These are phyloP conservation scores for Scaptomyza polygonia DNA, from an alignment of 2,888 invertebrate species.

Conservation along the genomic window DNA sequence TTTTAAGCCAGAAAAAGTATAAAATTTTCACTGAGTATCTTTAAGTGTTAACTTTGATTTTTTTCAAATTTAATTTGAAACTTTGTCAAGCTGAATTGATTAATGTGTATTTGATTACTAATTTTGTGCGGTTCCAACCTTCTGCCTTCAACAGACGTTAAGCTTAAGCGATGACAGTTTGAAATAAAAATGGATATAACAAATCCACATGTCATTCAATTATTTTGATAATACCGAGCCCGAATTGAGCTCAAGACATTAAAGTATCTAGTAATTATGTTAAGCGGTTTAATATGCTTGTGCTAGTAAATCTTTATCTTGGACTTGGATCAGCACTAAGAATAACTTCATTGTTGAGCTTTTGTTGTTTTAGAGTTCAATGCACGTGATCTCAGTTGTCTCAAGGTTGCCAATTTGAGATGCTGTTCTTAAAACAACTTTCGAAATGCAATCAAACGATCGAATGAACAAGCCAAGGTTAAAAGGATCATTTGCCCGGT, in stretches of 20 bases:
- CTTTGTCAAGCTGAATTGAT: slow-evolving; percentile 62
- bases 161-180: slow-evolving; percentile 15
- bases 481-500: slow-evolving; percentile 30
- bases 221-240: slow-evolving; percentile 16
- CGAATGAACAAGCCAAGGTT: slow-evolving; percentile 58
- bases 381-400: slow-evolving; percentile 36
- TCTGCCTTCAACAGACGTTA: slow-evolving; percentile 31
- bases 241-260: slow-evolving; percentile 23
- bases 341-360: slow-evolving; percentile 14
- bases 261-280: slow-evolving; percentile 21
- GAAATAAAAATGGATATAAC: neutral
- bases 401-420: slow-evolving; percentile 61
- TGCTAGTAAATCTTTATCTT: slow-evolving; percentile 24
- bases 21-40: neutral
- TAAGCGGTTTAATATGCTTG: slow-evolving; percentile 8
- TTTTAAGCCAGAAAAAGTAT: too few relatives aligned
- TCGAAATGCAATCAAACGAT: slow-evolving; percentile 52
- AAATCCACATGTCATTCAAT: slow-evolving; percentile 42
- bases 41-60: neutral
- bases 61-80: slow-evolving; percentile 36
- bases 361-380: slow-evolving; percentile 55
- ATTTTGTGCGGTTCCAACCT: slow-evolving; percentile 42
- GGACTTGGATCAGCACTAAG: slow-evolving; percentile 24
- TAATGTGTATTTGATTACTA: slow-evolving; percentile 41
- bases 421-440: slow-evolving; percentile 69